phyloP scores from a whole-genome alignment of 2,888 invertebrate species.

The Marronus borbonicus region DNA sequence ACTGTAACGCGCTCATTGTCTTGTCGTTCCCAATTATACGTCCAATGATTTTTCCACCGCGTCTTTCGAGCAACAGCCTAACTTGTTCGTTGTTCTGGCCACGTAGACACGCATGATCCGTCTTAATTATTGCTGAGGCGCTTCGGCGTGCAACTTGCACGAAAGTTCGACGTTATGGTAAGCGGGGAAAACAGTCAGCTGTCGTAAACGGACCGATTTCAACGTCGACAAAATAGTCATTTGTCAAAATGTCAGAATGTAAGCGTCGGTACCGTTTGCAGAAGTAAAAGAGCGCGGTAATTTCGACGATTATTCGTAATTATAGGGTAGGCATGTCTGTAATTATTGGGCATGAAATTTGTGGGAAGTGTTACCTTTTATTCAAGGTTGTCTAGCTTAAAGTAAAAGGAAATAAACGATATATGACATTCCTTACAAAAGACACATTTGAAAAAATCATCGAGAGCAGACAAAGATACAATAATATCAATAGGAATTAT shows the following conservation, averaged over 20 bases:
- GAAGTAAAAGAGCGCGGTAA: not conserved
- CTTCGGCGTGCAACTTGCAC: conserved; percentile 14
- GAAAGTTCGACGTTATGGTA: not conserved
- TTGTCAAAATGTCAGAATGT: conserved; percentile 23
- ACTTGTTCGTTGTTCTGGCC: not conserved
- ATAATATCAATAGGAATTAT: no score
- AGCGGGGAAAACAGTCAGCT: not conserved
- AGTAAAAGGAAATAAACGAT: no score
- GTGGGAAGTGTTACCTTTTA: not conserved
- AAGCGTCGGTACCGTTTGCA: not conserved
- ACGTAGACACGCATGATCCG: conserved; percentile 14
- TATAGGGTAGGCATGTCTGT: not conserved
- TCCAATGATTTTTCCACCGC: not conserved
- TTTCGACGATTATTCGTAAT: conserved; percentile 20
- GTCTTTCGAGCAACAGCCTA: not conserved
- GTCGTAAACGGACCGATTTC: conserved; percentile 16
- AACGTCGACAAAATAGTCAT: conserved; percentile 18
- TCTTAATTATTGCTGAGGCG: conserved; percentile 18
- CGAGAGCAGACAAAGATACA: no score
- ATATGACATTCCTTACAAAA: no score
- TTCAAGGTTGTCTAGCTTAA: no score
- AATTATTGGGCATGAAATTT: not conserved
- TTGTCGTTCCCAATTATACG: conserved; percentile 18
- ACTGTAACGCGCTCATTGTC: conserved; percentile 22
- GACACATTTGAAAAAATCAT: no score